Evolutionary conservation across 2,888 invertebrate genomes (phyloP).

Genomic region (Lepidonotus clava): DNA sequence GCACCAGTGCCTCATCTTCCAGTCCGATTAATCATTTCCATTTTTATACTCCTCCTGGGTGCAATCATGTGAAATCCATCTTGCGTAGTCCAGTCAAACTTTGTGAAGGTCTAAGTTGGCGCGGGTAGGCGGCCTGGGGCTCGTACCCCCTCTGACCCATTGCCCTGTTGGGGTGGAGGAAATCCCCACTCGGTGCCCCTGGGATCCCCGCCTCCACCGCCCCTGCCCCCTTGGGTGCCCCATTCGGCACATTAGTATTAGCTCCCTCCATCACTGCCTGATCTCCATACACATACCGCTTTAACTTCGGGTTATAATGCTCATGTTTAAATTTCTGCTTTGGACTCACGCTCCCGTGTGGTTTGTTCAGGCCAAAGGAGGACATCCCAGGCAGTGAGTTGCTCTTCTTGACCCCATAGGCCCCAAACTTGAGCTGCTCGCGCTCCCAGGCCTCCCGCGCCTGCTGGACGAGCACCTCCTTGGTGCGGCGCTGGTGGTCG

Average conservation of each 20-base stretch:
- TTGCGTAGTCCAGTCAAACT: not conserved
- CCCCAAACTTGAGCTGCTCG: not conserved
- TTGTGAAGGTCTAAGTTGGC: not conserved
- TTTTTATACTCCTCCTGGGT: not conserved
- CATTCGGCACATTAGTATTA: not conserved
- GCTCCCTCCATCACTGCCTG: not conserved
- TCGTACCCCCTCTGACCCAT: not conserved
- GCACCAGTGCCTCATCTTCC: too few species aligned
- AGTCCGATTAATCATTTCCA: too few species aligned
- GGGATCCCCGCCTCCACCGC: too few species aligned
- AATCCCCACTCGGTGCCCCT: not conserved
- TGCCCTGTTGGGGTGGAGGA: not conserved
- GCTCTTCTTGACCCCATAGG: slow-evolving; percentile 17
- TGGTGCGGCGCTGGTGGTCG: slow-evolving; percentile 26
- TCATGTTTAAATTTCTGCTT: not conserved
- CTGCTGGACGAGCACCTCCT: not conserved
- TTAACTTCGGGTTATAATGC: not conserved
- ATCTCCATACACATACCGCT: not conserved
- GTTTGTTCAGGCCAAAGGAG: not conserved
- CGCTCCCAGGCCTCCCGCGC: slow-evolving; percentile 28
- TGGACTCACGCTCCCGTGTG: not conserved
- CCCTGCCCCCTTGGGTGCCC: not conserved
- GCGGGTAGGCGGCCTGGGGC: not conserved
- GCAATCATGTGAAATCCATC: not conserved
- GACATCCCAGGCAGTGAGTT: slow-evolving; percentile 40